phyloP scores from a whole-genome alignment of 2,113 vertebrate species.

The Montifringilla adamsi region DNA sequence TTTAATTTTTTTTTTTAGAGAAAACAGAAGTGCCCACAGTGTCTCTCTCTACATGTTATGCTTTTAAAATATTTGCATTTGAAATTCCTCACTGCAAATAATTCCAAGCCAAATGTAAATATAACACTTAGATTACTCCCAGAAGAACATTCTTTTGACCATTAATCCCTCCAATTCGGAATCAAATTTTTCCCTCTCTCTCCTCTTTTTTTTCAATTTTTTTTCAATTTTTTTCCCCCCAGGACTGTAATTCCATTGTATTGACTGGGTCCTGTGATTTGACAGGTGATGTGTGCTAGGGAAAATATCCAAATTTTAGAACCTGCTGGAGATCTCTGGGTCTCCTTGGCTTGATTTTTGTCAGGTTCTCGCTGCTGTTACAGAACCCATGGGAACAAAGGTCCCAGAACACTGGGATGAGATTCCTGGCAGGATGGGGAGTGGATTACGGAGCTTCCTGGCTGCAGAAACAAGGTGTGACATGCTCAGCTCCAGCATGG shows the following conservation, averaged over 20 bases:
- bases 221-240: background rate
- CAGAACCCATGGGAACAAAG: background rate
- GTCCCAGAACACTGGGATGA: background rate
- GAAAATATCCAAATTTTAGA: background rate
- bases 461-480: background rate
- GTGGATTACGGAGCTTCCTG: background rate
- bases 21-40: slow-evolving; percentile 79
- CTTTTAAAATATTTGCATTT: slow-evolving; percentile 83
- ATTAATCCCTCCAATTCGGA: slow-evolving; percentile 75
- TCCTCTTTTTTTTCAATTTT: background rate
- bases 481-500: background rate
- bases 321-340: background rate
- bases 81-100: slow-evolving; percentile 81
- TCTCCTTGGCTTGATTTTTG: background rate
- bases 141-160: slow-evolving; percentile 76
- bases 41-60: slow-evolving; percentile 71
- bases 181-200: slow-evolving; percentile 60
- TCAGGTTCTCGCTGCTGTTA: background rate
- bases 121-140: slow-evolving; percentile 82
- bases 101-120: slow-evolving; percentile 82
- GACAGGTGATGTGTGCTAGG: background rate
- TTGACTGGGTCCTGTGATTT: slow-evolving; percentile 46
- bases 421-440: slow-evolving; percentile 17
- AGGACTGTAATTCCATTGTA: slow-evolving; percentile 69
- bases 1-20: background rate